Percentiles rank a stretch among this genome's conserved stretches.
Conservation (phyloP, 2,888 invertebrate genomes). For the Spialia ferax region DNA sequence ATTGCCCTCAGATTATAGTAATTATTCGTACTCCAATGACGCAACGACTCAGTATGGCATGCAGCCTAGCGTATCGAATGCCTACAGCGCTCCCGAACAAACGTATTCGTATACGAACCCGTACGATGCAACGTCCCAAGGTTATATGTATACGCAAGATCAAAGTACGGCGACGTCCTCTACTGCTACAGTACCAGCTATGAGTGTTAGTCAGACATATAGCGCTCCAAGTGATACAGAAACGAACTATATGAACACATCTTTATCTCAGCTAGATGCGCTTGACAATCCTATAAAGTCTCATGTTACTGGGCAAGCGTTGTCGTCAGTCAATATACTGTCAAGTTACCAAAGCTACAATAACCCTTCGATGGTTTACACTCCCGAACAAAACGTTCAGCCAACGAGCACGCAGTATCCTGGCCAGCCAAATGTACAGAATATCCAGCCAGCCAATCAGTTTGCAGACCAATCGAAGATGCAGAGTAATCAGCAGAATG, state of each 20-base stretch:
- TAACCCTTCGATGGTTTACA: constrained; percentile 48
- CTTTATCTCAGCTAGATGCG: constrained; percentile 65
- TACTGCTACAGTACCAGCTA: constrained; percentile 52
- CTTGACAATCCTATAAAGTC: constrained; percentile 78
- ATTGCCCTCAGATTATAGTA: constrained; percentile 61
- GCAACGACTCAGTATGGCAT: constrained; percentile 46
- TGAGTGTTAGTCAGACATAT: constrained; percentile 53
- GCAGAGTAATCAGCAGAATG: constrained; percentile 14
- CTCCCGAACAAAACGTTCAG: constrained; percentile 56
- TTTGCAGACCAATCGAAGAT: constrained; percentile 16
- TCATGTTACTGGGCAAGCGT: constrained; percentile 74
- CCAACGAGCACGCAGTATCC: constrained; percentile 51
- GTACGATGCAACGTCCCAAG: constrained; percentile 61
- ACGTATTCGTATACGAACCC: constrained; percentile 56
- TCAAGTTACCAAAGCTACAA: constrained; percentile 51
- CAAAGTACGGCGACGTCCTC: constrained; percentile 57
- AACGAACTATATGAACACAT: constrained; percentile 48
- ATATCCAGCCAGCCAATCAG: neutral
- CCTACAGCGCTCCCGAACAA: constrained; percentile 54
- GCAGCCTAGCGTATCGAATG: constrained; percentile 48
- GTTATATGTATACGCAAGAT: constrained; percentile 64
- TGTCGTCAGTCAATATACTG: constrained; percentile 51
- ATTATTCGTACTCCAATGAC: constrained; percentile 64
- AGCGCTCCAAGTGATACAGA: constrained; percentile 45
- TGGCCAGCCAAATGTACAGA: constrained; percentile 21